A percentile compares a stretch with the other conserved stretches of the same genome.
Evolutionary conservation across 2,888 invertebrate genomes (phyloP).

Genomic region (Parapristionchus giblindavisi): DNA sequence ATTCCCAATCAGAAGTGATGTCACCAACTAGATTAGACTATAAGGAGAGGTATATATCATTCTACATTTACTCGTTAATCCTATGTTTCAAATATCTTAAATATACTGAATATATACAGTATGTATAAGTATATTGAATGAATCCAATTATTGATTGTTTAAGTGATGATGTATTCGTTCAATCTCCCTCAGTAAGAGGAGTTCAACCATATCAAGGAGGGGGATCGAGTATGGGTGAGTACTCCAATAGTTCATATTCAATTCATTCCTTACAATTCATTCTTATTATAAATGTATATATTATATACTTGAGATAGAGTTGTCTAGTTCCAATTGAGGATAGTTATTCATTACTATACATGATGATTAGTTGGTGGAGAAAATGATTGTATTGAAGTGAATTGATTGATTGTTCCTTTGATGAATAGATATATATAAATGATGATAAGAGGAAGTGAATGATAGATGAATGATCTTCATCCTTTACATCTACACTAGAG

Average conservation of each 20-base stretch:
- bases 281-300: no score
- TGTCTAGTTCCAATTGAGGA: no score
- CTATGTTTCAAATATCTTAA: not conserved
- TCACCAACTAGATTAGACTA: conserved; percentile 9
- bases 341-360: no score
- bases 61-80: not conserved
- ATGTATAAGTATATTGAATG: not conserved
- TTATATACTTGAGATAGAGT: no score
- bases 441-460: no score
- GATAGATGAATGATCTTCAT: no score
- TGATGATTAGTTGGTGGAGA: no score
- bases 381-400: no score
- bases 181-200: not conserved
- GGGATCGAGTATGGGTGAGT: conserved; percentile 44
- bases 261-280: not conserved
- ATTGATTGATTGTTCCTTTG: no score
- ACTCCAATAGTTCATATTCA: not conserved
- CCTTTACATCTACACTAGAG: no score
- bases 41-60: not conserved
- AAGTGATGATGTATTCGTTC: conserved; percentile 18
- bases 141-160: not conserved
- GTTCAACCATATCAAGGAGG: conserved; percentile 44
- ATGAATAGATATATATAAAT: no score
- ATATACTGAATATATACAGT: not conserved
- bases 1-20: conserved; percentile 11